A percentile compares a stretch with the other conserved stretches of the same genome.
Evolutionary conservation across 1,140 invertebrate species (phyloP).

Genomic region (Neuroterus valhalla): DNA sequence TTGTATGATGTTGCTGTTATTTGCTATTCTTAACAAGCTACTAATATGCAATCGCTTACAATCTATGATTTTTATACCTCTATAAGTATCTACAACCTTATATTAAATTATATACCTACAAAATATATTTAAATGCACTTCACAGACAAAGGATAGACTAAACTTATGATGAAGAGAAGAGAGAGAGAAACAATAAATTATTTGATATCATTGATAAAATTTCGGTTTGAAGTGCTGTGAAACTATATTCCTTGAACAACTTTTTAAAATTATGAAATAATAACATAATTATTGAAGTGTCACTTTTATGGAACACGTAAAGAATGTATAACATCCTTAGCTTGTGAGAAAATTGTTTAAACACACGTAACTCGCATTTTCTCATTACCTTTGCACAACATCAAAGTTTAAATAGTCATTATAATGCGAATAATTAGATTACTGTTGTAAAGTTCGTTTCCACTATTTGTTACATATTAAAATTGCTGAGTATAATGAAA

Average conservation of each 20-base stretch:
- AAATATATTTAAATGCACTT: constrained; percentile 8
- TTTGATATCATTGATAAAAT: background rate
- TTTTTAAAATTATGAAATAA: too few relatives aligned
- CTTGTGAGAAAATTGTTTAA: too few relatives aligned
- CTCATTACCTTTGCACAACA: constrained; percentile 1
- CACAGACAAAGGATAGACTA: background rate
- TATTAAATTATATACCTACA: constrained; percentile 2
- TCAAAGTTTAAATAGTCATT: constrained; percentile 7
- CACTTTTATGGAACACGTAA: background rate
- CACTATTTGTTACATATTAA: background rate
- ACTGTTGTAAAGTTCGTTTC: background rate
- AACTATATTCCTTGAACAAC: too few relatives aligned
- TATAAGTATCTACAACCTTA: constrained; percentile 19
- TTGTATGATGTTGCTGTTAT: background rate
- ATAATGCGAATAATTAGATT: background rate
- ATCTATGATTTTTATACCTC: background rate
- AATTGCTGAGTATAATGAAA: background rate
- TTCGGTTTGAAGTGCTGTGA: too few relatives aligned
- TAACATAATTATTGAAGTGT: too few relatives aligned
- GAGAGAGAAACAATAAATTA: constrained; percentile 14
- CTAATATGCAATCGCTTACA: background rate
- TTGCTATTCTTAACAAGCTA: background rate
- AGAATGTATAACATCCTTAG: background rate
- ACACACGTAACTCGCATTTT: background rate
- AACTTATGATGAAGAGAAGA: background rate